Conservation (phyloP, 2,113 vertebrate genomes). For the Forbesichthys agassizii region DNA sequence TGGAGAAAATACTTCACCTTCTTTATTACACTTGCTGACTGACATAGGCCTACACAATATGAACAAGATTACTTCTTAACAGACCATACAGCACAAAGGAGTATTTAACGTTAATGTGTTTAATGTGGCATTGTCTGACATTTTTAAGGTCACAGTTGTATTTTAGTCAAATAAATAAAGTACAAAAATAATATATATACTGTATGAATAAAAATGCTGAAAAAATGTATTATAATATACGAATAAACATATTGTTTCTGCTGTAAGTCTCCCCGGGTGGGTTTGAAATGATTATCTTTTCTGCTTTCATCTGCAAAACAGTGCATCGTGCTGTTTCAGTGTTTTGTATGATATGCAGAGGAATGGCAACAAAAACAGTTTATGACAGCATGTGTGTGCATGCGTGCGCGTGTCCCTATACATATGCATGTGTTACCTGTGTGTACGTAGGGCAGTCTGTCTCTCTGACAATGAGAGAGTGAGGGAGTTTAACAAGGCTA, state of each 20-base stretch:
- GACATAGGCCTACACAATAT: not conserved
- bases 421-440: slow-evolving; percentile 1
- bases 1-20: slow-evolving; percentile 38
- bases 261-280: slow-evolving; percentile 60
- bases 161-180: slow-evolving; percentile 22
- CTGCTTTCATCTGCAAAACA: slow-evolving; percentile 67
- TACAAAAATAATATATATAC: no score
- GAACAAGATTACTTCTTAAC: not conserved
- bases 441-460: not conserved
- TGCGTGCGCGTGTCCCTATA: slow-evolving; percentile 6
- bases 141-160: slow-evolving; percentile 18
- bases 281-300: slow-evolving; percentile 64
- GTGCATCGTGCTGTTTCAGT: slow-evolving; percentile 41
- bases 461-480: not conserved
- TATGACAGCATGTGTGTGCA: slow-evolving; percentile 31
- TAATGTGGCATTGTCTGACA: not conserved
- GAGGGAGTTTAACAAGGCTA: slow-evolving; percentile 23
- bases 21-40: slow-evolving; percentile 24
- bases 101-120: slow-evolving; percentile 8
- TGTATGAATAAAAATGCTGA: not conserved
- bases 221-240: not conserved
- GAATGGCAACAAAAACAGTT: slow-evolving; percentile 33
- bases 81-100: slow-evolving; percentile 2
- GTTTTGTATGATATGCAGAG: slow-evolving; percentile 51
- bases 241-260: slow-evolving; percentile 43